These are phyloP conservation scores for Acrocera orbiculus DNA, from an alignment of 2,888 invertebrate genomes.

Conservation along the genomic window DNA sequence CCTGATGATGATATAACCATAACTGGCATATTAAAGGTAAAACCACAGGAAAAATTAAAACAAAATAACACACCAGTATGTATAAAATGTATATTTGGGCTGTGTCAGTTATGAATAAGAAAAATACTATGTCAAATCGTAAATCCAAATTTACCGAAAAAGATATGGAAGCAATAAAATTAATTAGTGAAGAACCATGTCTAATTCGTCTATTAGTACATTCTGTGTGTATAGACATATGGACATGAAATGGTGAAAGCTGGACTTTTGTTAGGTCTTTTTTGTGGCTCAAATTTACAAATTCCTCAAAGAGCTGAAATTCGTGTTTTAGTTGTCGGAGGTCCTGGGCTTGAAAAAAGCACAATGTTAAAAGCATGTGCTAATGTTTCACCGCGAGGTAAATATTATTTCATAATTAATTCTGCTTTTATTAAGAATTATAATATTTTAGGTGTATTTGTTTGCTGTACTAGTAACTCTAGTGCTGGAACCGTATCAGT, in stretches of 20 bases:
- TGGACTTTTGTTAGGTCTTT: slow-evolving; percentile 62
- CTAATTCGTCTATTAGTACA: slow-evolving; percentile 64
- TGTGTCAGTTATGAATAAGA: slow-evolving; percentile 56
- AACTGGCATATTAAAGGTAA: slow-evolving; percentile 71
- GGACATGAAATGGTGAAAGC: slow-evolving; percentile 89
- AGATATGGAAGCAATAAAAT: slow-evolving; percentile 34
- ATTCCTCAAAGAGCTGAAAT: slow-evolving; percentile 42
- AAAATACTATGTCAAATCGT: slow-evolving; percentile 37
- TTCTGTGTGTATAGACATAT: slow-evolving; percentile 78
- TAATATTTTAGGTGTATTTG: slow-evolving; percentile 48
- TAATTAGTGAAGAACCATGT: slow-evolving; percentile 19
- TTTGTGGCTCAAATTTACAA: slow-evolving; percentile 47
- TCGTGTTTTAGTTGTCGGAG: slow-evolving; percentile 77
- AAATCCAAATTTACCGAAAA: slow-evolving; percentile 32
- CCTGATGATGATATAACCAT: slow-evolving; percentile 80
- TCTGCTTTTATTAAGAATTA: neutral
- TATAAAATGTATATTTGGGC: slow-evolving; percentile 63
- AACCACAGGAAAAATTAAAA: slow-evolving; percentile 16
- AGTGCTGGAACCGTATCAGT: slow-evolving; percentile 66
- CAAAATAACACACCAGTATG: slow-evolving; percentile 40
- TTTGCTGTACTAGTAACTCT: slow-evolving; percentile 78
- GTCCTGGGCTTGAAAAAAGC: slow-evolving; percentile 86
- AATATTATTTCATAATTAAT: neutral
- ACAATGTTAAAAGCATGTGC: slow-evolving; percentile 71
- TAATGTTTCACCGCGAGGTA: slow-evolving; percentile 67